Evolutionary conservation across 2,797 vertebrate species (phyloP).

Genomic region (Decapterus maruadsi): DNA sequence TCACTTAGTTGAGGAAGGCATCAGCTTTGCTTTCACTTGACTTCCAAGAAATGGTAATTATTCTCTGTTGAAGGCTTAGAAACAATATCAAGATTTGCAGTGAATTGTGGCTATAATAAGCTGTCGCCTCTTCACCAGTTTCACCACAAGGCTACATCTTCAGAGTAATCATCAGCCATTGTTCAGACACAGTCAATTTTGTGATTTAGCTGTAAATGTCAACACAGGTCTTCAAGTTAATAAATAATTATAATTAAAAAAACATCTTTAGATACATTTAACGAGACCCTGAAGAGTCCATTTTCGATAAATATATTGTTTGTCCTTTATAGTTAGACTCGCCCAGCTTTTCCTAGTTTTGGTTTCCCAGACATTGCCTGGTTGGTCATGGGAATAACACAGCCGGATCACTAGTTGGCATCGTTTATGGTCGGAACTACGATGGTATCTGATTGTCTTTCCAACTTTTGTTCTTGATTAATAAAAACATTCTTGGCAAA

Average conservation of each 20-base stretch:
- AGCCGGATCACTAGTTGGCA: too few species aligned
- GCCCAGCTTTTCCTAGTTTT: too few species aligned
- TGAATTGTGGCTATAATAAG: neutral
- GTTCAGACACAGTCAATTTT: neutral
- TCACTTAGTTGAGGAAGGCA: constrained; percentile 8
- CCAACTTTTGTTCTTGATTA: too few species aligned
- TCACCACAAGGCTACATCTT: neutral
- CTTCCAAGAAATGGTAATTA: constrained; percentile 9
- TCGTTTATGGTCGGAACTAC: too few species aligned
- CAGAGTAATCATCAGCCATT: neutral
- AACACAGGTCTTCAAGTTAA: neutral
- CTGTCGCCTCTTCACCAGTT: neutral
- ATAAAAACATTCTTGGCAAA: too few species aligned
- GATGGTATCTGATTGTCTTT: too few species aligned
- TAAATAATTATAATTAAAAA: neutral
- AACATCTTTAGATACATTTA: neutral
- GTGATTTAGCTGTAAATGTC: neutral
- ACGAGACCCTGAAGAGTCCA: too few species aligned
- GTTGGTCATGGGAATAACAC: too few species aligned
- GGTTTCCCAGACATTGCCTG: too few species aligned
- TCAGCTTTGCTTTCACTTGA: neutral
- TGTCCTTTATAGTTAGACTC: too few species aligned
- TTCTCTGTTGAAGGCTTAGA: neutral
- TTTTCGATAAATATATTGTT: too few species aligned
- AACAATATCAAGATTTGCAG: constrained; percentile 1